Evolutionary conservation across 2,797 vertebrate species (phyloP), one percentile per base, ranked within the genome.

Genomic region (Notolepis coatsorum): DNA sequence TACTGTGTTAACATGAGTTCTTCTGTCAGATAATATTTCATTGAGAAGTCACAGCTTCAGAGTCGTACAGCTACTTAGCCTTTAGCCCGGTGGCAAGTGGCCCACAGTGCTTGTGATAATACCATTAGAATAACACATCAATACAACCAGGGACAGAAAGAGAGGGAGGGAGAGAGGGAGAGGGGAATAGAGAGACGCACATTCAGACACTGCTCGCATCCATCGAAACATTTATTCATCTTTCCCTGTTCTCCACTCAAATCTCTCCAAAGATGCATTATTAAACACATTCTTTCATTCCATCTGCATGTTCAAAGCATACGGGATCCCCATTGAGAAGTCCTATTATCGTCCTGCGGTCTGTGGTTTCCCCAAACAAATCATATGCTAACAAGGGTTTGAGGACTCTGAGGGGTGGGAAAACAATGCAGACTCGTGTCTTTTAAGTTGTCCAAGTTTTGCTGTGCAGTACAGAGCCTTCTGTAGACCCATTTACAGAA

Each of bases 61-160:
- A n/a, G 35, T 24, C 56, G 13, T 28, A 45, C 0, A 52, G 20
- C 27, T 18, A 33, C 21, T 31, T 31, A 51, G 12, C 18, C 37
- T 50, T 51, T 51, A 28, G 24, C 18, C 13, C 17, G 15, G 45
- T 28, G 13, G 46, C 39, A n/a, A 45, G 33, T 48, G 31, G 45
- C 6, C 23, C 27, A 15, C 21, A 21, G 20, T 50, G 28, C 41
- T 30, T 41, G 35, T 37, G n/a, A 27, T 42, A n/a, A 37, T 33
- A 17, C 10, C 9, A 58, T 51, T 28, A 58, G 37, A 58, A 58
- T 51, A 27, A 58, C 21, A 17, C 46, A 35, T 42, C 37, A 41
- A 46, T n/a, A 23, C 23, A 43, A 20, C 20, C 41, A 21, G 7
- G 20, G 41, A 18, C 42, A n/a, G n/a, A n/a, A n/a, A n/a, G n/a